phyloP scores from a whole-genome alignment of 2,888 invertebrate species.

The Vannuccia rotundouncinata region DNA sequence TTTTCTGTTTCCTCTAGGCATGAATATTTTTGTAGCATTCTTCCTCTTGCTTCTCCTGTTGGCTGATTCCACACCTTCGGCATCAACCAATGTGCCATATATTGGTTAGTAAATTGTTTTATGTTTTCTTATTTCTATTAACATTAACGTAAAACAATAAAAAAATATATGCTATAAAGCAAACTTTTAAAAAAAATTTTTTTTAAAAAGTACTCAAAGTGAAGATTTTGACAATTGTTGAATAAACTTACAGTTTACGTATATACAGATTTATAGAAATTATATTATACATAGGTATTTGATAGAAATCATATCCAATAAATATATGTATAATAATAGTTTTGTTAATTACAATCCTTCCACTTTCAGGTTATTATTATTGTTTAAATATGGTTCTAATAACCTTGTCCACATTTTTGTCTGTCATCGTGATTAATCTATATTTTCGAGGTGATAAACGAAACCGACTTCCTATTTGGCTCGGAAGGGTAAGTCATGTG shows the following conservation, averaged over 20 bases:
- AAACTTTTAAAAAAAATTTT: too few relatives aligned
- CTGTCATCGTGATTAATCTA: conserved; percentile 54
- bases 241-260: too few relatives aligned
- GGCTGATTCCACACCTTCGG: conserved; percentile 54
- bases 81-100: conserved; percentile 43
- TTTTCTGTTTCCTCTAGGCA: conserved; percentile 46
- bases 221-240: too few relatives aligned
- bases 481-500: conserved; percentile 11
- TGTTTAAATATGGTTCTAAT: conserved; percentile 57
- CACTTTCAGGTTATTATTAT: conserved; percentile 56
- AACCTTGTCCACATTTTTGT: conserved; percentile 54
- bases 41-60: conserved; percentile 54
- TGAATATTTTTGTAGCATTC: conserved; percentile 56
- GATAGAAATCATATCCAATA: too few relatives aligned
- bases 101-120: conserved; percentile 38
- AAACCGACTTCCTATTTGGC: conserved; percentile 41
- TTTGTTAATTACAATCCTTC: too few relatives aligned
- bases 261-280: too few relatives aligned
- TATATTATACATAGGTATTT: too few relatives aligned
- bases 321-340: too few relatives aligned
- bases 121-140: too few relatives aligned
- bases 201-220: too few relatives aligned
- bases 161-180: too few relatives aligned
- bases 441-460: conserved; percentile 50
- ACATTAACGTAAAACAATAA: too few relatives aligned